These are phyloP conservation scores for Otolemur crassicaudatus DNA, from an alignment of 2,797 vertebrate genomes.

Conservation along the genomic window DNA sequence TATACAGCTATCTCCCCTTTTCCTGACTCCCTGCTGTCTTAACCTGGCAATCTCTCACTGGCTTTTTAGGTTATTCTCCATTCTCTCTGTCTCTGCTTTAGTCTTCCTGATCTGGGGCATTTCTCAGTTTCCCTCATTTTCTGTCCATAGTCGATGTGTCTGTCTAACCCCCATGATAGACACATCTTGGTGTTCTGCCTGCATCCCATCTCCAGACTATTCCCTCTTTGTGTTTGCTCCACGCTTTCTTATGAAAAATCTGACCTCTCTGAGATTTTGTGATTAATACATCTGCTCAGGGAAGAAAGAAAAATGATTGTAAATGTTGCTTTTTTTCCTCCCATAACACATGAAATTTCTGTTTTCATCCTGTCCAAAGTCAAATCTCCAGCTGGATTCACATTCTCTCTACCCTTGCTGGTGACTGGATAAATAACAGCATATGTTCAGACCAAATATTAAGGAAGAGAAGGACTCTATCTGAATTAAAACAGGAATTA, in stretches of 20 bases:
- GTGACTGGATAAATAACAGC: not conserved
- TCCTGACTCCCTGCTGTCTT: not conserved
- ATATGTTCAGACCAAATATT: not conserved
- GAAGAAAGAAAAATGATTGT: not conserved
- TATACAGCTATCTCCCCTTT: not conserved
- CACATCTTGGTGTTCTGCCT: not conserved
- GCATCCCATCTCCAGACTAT: not conserved
- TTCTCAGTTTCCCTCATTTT: not conserved
- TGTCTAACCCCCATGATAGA: not conserved
- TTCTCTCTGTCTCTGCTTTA: not conserved
- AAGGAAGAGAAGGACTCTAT: not conserved
- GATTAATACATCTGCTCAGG: not conserved
- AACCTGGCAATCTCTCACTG: not conserved
- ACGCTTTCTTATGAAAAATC: not conserved
- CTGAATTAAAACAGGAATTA: slow-evolving; percentile 12
- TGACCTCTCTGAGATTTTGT: not conserved
- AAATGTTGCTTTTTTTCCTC: not conserved
- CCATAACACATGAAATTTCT: not conserved
- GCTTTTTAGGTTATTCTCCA: not conserved
- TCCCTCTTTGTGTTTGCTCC: not conserved
- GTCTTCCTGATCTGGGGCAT: not conserved
- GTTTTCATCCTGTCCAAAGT: not conserved
- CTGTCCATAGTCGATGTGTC: not conserved
- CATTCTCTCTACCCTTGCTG: not conserved
- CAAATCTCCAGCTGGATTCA: not conserved